Conservation (phyloP, 2,888 invertebrate genomes). For the Serripes groenlandicus region DNA sequence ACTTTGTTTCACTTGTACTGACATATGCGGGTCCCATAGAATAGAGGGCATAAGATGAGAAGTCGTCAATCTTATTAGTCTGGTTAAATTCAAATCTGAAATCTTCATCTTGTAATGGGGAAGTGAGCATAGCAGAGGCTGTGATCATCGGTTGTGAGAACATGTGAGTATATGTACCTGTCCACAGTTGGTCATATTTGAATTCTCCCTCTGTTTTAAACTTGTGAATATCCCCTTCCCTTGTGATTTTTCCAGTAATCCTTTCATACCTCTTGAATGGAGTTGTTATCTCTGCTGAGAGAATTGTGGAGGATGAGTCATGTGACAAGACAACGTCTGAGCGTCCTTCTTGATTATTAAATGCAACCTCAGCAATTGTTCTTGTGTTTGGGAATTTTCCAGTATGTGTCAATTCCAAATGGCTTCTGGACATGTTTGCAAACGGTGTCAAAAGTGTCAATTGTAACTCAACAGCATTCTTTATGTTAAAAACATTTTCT, state of each 20-base stretch:
- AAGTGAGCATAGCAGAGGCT: constrained; percentile 43
- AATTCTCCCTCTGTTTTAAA: constrained; percentile 68
- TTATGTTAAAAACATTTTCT: constrained; percentile 62
- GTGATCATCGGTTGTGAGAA: background rate
- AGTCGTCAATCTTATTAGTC: constrained; percentile 24
- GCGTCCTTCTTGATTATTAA: constrained; percentile 54
- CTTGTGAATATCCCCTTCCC: constrained; percentile 57
- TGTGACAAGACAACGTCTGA: constrained; percentile 58
- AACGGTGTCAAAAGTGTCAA: constrained; percentile 69
- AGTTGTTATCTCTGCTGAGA: constrained; percentile 56
- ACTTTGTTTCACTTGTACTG: constrained; percentile 27
- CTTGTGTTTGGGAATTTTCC: constrained; percentile 58
- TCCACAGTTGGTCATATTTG: constrained; percentile 63
- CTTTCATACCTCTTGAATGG: constrained; percentile 65
- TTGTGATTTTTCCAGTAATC: constrained; percentile 51
- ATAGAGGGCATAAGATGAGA: constrained; percentile 29
- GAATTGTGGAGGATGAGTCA: constrained; percentile 37
- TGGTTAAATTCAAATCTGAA: constrained; percentile 40
- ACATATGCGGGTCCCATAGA: constrained; percentile 40
- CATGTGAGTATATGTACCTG: constrained; percentile 20
- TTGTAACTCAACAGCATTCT: constrained; percentile 50
- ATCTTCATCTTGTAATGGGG: constrained; percentile 65
- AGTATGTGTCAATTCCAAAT: constrained; percentile 56
- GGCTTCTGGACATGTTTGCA: constrained; percentile 54
- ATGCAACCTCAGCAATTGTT: constrained; percentile 58